Conservation (phyloP, 2,888 invertebrate genomes). For the Parnassius apollo region DNA sequence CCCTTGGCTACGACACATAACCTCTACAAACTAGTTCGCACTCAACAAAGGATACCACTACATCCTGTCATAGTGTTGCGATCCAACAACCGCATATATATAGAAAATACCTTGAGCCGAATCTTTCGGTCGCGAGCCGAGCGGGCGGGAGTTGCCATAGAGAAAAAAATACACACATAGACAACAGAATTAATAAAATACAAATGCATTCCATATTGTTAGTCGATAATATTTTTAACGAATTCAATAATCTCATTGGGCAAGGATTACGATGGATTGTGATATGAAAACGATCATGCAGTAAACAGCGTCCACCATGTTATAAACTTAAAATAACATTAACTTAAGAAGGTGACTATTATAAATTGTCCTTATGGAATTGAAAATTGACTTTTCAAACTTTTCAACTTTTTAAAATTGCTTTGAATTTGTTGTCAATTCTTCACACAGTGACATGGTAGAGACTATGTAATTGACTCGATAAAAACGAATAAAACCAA, state of each 20-base stretch:
- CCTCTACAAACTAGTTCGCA: conserved; percentile 71
- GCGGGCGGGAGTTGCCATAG: conserved; percentile 85
- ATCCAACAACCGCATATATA: conserved; percentile 35
- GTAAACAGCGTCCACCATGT: conserved; percentile 38
- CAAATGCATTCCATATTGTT: conserved; percentile 78
- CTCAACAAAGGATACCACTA: conserved; percentile 69
- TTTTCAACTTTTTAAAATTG: no score
- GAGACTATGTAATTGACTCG: conserved; percentile 26
- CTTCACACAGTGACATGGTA: conserved; percentile 15
- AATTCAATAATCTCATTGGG: conserved; percentile 32
- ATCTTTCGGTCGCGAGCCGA: conserved; percentile 83
- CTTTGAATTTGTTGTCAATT: no score
- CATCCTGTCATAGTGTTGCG: conserved; percentile 48
- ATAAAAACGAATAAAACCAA: conserved; percentile 32
- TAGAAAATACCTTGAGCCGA: conserved; percentile 75
- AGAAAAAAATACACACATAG: conserved; percentile 86
- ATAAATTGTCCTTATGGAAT: no score
- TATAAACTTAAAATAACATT: neutral
- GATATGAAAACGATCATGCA: conserved; percentile 58
- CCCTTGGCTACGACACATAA: conserved; percentile 80
- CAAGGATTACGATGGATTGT: conserved; percentile 49
- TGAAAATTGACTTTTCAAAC: no score
- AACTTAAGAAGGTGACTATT: no score
- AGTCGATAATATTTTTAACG: conserved; percentile 16
- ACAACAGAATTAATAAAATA: conserved; percentile 83